These are phyloP conservation scores for Melieria crassipennis DNA, from an alignment of 2,888 invertebrate genomes.

Conservation along the genomic window DNA sequence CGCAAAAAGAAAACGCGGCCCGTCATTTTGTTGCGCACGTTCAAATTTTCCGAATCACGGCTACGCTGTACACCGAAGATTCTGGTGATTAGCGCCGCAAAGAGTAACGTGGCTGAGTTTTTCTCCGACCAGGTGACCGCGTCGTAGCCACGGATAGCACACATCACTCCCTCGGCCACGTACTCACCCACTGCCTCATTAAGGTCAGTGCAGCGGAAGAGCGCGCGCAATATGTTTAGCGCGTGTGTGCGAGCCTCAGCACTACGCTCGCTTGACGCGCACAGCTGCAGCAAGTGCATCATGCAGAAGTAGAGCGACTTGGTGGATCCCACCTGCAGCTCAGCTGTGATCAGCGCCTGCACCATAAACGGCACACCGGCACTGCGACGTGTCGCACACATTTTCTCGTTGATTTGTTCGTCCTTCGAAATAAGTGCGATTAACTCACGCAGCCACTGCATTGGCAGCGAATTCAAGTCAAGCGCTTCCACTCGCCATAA, in stretches of 20 bases:
- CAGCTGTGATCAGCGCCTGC: slow-evolving; percentile 81
- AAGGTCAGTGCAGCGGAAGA: slow-evolving; percentile 81
- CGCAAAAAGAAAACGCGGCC: slow-evolving; percentile 82
- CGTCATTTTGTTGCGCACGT: slow-evolving; percentile 76
- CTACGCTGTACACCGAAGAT: slow-evolving; percentile 86
- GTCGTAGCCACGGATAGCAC: slow-evolving; percentile 79
- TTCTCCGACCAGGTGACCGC: slow-evolving; percentile 82
- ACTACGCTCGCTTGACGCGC: slow-evolving; percentile 44
- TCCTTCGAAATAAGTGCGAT: slow-evolving; percentile 69
- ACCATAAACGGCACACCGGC: slow-evolving; percentile 94
- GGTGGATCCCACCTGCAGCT: slow-evolving; percentile 72
- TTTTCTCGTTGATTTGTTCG: slow-evolving; percentile 62
- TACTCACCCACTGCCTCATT: slow-evolving; percentile 77
- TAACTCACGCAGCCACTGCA: slow-evolving; percentile 73
- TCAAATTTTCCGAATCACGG: slow-evolving; percentile 70
- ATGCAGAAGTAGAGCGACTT: slow-evolving; percentile 72
- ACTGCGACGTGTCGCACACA: slow-evolving; percentile 88
- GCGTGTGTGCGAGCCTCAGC: slow-evolving; percentile 76
- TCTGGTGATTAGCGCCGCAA: slow-evolving; percentile 83
- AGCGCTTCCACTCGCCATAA: slow-evolving; percentile 67
- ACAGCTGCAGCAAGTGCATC: slow-evolving; percentile 67
- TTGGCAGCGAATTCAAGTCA: slow-evolving; percentile 71
- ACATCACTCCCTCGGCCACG: slow-evolving; percentile 75
- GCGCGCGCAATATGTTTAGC: slow-evolving; percentile 84
- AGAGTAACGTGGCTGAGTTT: slow-evolving; percentile 86